Conservation (phyloP, 92 coral and sea anemone genomes). For the Bergia puertoricense region DNA sequence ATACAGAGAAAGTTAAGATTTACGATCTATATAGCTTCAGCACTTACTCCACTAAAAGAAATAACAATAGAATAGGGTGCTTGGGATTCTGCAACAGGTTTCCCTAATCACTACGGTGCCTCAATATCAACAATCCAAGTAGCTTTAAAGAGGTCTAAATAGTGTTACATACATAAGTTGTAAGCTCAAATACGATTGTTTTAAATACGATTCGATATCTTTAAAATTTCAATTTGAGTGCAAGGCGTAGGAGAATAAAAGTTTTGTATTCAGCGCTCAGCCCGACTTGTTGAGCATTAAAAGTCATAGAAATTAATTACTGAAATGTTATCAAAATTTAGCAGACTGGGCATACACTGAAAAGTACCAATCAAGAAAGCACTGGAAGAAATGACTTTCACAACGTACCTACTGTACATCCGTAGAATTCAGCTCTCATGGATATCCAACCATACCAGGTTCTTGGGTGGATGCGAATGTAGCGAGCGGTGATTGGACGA, state of each 20-base stretch:
- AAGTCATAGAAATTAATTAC: neutral
- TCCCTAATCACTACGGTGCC: no score
- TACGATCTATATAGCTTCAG: no score
- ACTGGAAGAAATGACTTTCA: neutral
- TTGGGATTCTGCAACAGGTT: no score
- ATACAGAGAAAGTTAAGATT: neutral
- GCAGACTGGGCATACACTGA: neutral
- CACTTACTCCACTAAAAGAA: no score
- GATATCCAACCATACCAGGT: conserved; percentile 68
- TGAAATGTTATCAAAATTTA: neutral
- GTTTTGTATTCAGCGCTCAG: no score
- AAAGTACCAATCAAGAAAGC: neutral
- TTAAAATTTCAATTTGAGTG: neutral
- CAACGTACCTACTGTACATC: conserved; percentile 59
- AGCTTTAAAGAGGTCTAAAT: no score
- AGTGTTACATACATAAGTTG: no score
- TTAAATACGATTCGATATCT: neutral
- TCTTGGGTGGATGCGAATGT: conserved; percentile 76
- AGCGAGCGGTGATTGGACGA: conserved; percentile 62
- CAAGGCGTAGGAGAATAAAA: neutral
- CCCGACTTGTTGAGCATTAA: neutral
- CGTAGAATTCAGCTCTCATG: conserved; percentile 84
- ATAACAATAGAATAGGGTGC: no score
- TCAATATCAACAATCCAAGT: no score
- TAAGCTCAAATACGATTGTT: neutral